Conservation (phyloP, 2,888 invertebrate species). For the Onthophagus sagittarius region DNA sequence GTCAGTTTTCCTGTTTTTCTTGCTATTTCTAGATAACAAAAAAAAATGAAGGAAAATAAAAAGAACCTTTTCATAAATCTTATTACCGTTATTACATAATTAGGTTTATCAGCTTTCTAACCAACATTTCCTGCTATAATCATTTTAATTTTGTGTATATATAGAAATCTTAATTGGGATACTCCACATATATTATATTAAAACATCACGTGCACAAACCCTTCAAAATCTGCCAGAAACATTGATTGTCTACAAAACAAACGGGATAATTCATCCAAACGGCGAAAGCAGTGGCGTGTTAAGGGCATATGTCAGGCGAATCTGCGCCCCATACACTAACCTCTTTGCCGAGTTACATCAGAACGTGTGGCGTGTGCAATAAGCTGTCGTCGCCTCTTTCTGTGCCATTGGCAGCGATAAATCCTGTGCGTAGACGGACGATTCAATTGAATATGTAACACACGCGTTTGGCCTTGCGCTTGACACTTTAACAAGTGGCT, state of each 20-base stretch:
- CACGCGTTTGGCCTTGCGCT: constrained; percentile 26
- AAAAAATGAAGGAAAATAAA: not conserved
- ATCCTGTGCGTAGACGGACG: constrained; percentile 24
- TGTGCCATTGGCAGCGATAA: constrained; percentile 11
- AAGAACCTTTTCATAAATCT: not conserved
- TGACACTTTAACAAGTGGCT: constrained; percentile 23
- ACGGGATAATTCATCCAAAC: not conserved
- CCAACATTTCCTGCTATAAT: not conserved
- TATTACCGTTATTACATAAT: not conserved
- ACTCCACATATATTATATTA: not conserved
- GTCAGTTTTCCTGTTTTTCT: not conserved
- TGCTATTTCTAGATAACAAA: not conserved
- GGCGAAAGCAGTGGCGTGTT: constrained; percentile 1
- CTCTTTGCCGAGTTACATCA: not conserved
- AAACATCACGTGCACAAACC: not conserved
- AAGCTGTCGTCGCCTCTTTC: not conserved
- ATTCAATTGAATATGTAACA: constrained; percentile 27
- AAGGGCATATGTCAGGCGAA: constrained; percentile 3
- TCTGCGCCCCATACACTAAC: not conserved
- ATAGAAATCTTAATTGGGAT: too few relatives aligned
- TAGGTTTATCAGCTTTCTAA: not conserved
- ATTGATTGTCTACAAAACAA: not conserved
- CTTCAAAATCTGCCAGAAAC: not conserved
- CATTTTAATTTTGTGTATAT: not conserved
- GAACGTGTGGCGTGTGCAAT: not conserved